A percentile compares a stretch with the other conserved stretches of the same genome.
These are phyloP conservation scores for Myiothlypis coronata DNA, from an alignment of 2,797 vertebrate species.

Conservation along the genomic window DNA sequence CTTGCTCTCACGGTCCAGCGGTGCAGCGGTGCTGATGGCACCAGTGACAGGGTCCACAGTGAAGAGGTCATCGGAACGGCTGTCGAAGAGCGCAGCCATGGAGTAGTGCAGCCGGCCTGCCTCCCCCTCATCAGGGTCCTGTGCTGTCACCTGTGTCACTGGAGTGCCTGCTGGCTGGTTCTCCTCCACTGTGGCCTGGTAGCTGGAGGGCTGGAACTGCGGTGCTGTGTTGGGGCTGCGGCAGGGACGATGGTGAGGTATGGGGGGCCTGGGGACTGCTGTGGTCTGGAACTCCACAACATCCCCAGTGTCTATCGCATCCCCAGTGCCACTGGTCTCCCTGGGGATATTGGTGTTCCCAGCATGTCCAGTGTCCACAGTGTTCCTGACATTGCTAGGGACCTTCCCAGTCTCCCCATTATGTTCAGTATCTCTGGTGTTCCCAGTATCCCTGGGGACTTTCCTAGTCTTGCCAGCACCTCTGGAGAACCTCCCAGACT, in stretches of 20 bases:
- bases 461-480: neutral
- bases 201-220: constrained; percentile 94
- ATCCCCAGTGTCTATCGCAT: neutral
- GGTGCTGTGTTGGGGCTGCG: constrained; percentile 86
- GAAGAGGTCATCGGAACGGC: constrained; percentile 89
- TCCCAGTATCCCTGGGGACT: neutral
- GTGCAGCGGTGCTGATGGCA: constrained; percentile 79
- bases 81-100: constrained; percentile 93
- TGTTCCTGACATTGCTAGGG: neutral
- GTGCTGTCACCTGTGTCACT: constrained; percentile 82
- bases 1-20: constrained; percentile 90
- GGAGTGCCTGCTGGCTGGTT: constrained; percentile 85
- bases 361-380: neutral
- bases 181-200: constrained; percentile 90
- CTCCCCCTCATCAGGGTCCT: constrained; percentile 87
- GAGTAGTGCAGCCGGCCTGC: constrained; percentile 86
- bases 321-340: neutral
- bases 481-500: neutral
- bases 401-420: neutral
- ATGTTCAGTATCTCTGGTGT: neutral
- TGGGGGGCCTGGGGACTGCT: neutral
- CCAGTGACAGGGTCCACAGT: constrained; percentile 80
- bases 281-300: neutral
- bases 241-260: neutral
- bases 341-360: neutral